Conservation (phyloP, 2,888 invertebrate genomes). For the Colostygia pectinataria region DNA sequence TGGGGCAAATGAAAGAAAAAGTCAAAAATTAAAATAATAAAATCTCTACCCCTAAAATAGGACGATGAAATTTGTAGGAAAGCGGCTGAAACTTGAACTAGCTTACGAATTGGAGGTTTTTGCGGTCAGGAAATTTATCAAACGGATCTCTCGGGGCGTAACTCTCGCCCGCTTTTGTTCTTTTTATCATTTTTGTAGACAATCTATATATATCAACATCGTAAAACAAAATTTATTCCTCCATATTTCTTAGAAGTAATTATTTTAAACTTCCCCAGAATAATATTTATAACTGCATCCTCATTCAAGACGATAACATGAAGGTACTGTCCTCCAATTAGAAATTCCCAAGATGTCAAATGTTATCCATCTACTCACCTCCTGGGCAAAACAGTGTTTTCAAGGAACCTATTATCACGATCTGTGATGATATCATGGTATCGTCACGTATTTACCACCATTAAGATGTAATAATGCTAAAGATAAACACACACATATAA, state of each 20-base stretch:
- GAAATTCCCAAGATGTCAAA: conserved; percentile 19
- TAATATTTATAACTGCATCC: background rate
- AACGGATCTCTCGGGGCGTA: too few species aligned
- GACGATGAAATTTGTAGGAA: too few species aligned
- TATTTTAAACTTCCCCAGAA: background rate
- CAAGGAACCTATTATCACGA: conserved; percentile 36
- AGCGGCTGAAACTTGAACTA: too few species aligned
- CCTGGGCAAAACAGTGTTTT: conserved; percentile 22
- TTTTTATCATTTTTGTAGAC: too few species aligned
- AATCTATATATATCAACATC: too few species aligned
- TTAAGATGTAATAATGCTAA: conserved; percentile 15
- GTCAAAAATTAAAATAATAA: too few species aligned
- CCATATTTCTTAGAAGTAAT: background rate
- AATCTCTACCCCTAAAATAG: too few species aligned
- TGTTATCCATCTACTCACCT: conserved; percentile 15
- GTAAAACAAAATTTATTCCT: background rate
- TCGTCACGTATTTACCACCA: conserved; percentile 26
- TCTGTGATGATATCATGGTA: conserved; percentile 33
- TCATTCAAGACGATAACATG: background rate
- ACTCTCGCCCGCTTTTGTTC: too few species aligned
- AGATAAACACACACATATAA: conserved; percentile 4
- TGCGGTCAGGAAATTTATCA: too few species aligned
- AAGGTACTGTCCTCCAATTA: conserved; percentile 1
- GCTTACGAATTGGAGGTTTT: too few species aligned
- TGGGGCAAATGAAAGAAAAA: too few species aligned